These are phyloP conservation scores for Karalla daura DNA, from an alignment of 2,797 vertebrate species.

Conservation along the genomic window DNA sequence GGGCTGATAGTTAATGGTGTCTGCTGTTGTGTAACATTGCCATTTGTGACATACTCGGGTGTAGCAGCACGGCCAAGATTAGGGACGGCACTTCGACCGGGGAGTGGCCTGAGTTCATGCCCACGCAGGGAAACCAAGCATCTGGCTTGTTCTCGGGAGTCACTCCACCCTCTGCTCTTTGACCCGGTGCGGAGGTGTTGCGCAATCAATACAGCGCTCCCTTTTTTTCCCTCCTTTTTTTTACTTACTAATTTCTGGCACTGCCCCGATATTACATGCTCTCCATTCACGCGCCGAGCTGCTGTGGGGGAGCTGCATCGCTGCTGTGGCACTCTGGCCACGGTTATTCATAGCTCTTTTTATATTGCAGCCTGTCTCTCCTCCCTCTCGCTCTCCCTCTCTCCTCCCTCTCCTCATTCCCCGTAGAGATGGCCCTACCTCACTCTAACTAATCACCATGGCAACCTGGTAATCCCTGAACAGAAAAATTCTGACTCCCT, in stretches of 20 bases:
- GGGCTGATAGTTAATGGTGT: slow-evolving; percentile 36
- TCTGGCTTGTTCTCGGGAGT: neutral
- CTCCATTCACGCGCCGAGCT: slow-evolving; percentile 58
- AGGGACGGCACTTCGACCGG: slow-evolving; percentile 7
- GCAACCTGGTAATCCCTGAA: slow-evolving; percentile 84
- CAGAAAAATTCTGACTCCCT: slow-evolving; percentile 64
- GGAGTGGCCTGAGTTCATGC: slow-evolving; percentile 14
- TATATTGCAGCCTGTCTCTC: slow-evolving; percentile 62
- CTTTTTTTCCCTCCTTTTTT: too few species aligned
- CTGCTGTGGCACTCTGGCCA: slow-evolving; percentile 52
- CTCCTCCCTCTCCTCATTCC: slow-evolving; percentile 62
- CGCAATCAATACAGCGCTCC: neutral
- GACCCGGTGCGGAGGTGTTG: slow-evolving; percentile 3
- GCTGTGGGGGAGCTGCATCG: slow-evolving; percentile 43
- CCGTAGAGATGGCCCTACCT: slow-evolving; percentile 75
- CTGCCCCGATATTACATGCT: slow-evolving; percentile 24
- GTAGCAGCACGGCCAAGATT: slow-evolving; percentile 18
- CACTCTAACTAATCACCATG: slow-evolving; percentile 83
- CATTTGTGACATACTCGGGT: slow-evolving; percentile 54
- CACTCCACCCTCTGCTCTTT: slow-evolving; percentile 10
- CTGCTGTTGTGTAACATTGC: slow-evolving; percentile 60
- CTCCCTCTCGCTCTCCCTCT: slow-evolving; percentile 48
- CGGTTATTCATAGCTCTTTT: slow-evolving; percentile 68
- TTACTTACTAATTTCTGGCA: slow-evolving; percentile 1
- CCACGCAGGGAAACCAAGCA: neutral